phyloP scores from a whole-genome alignment of 2,888 invertebrate species.

The Cephalotes varians region DNA sequence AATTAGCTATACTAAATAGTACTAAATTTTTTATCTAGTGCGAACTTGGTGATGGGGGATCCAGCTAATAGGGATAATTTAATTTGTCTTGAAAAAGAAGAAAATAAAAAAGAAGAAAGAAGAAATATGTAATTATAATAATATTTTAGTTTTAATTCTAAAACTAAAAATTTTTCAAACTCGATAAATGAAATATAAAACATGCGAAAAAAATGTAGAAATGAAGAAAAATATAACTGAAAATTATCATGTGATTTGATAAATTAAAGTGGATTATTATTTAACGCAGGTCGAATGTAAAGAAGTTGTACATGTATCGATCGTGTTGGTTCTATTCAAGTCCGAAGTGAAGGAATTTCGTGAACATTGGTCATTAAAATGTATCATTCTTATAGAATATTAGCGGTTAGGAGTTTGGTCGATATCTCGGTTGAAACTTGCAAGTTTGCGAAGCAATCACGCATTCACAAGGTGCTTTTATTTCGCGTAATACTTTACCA shows the following conservation, averaged over 20 bases:
- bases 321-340: slow-evolving; percentile 4
- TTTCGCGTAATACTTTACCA: not conserved
- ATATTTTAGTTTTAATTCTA: not conserved
- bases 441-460: slow-evolving; percentile 34
- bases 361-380: slow-evolving; percentile 57
- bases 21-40: too few species aligned
- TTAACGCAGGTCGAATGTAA: not conserved
- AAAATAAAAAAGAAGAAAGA: not conserved
- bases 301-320: slow-evolving; percentile 5
- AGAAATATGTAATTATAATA: not conserved
- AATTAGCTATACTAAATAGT: too few species aligned
- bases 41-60: too few species aligned
- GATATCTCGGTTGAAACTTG: slow-evolving; percentile 57
- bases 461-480: not conserved
- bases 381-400: slow-evolving; percentile 60
- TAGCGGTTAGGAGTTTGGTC: slow-evolving; percentile 68
- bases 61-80: too few species aligned
- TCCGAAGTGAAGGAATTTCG: slow-evolving; percentile 61
- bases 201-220: not conserved
- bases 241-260: not conserved
- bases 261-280: not conserved
- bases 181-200: not conserved
- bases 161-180: not conserved
- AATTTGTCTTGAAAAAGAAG: not conserved
- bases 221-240: not conserved